Conservation (phyloP, 2,888 invertebrate genomes). For the Drosophila fulvimacula region DNA sequence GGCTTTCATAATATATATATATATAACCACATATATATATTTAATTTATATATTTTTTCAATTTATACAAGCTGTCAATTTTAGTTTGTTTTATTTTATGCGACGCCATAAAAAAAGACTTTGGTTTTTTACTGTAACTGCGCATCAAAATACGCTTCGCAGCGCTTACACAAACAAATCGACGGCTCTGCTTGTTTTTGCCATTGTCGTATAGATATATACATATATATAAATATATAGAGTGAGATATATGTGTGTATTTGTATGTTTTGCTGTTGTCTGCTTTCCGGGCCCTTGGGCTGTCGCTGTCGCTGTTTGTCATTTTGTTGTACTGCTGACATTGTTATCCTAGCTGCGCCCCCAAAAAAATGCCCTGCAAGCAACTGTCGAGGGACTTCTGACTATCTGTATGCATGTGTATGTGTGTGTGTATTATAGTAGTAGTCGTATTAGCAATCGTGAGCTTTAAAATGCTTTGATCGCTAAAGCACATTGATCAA, state of each 20-base stretch:
- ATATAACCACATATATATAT: slow-evolving; percentile 14
- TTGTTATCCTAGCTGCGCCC: slow-evolving; percentile 64
- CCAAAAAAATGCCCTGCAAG: slow-evolving; percentile 42
- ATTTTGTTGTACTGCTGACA: slow-evolving; percentile 67
- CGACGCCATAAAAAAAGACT: slow-evolving; percentile 39
- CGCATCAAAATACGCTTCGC: slow-evolving; percentile 73
- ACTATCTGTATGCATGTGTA: neutral
- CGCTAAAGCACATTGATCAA: neutral
- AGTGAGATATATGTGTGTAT: slow-evolving; percentile 12
- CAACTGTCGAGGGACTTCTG: neutral
- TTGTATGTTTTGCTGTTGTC: slow-evolving; percentile 50
- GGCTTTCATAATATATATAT: slow-evolving; percentile 18
- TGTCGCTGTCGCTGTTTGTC: slow-evolving; percentile 75
- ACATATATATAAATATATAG: slow-evolving; percentile 17
- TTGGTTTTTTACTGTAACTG: slow-evolving; percentile 23
- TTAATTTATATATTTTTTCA: slow-evolving; percentile 28
- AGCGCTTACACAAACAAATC: slow-evolving; percentile 72
- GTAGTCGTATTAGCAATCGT: slow-evolving; percentile 16
- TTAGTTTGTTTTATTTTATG: slow-evolving; percentile 60
- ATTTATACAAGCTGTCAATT: slow-evolving; percentile 74
- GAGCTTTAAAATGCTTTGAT: neutral
- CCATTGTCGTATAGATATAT: slow-evolving; percentile 22
- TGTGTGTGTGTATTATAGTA: neutral
- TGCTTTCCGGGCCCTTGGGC: slow-evolving; percentile 67
- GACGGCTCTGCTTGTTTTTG: slow-evolving; percentile 54